Conservation (phyloP, 2,113 vertebrate species). For the Carassius auratus region DNA sequence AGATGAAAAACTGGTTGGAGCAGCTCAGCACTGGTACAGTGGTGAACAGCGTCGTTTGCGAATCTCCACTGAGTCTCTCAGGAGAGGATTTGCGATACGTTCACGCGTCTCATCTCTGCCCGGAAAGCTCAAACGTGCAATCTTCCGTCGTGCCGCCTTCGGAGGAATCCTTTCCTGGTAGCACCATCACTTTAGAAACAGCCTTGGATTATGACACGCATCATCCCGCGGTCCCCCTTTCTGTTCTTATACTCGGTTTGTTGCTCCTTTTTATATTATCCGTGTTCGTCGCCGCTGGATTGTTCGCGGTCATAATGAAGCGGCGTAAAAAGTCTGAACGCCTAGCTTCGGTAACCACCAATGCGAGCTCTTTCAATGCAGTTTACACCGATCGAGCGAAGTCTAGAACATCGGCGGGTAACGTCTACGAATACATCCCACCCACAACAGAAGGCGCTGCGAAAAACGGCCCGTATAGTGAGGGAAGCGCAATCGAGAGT, state of each 20-base stretch:
- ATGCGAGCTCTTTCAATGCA: conserved; percentile 66
- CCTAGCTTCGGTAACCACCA: conserved; percentile 88
- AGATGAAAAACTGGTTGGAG: conserved; percentile 93
- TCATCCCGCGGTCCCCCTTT: conserved; percentile 84
- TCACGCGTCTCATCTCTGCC: conserved; percentile 85
- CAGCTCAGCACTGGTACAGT: conserved; percentile 90
- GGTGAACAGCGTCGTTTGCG: conserved; percentile 92
- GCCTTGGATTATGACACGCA: conserved; percentile 79
- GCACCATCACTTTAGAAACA: conserved; percentile 83
- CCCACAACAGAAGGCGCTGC: conserved; percentile 83
- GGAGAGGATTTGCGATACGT: conserved; percentile 90
- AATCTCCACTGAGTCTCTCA: conserved; percentile 87
- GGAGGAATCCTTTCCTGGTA: conserved; percentile 79
- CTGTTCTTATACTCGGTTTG: conserved; percentile 91
- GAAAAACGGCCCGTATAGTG: conserved; percentile 82
- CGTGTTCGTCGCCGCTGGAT: conserved; percentile 90
- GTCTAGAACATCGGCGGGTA: conserved; percentile 88
- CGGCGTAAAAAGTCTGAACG: conserved; percentile 85
- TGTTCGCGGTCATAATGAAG: conserved; percentile 91
- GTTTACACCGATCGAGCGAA: conserved; percentile 87
- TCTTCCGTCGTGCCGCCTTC: conserved; percentile 87
- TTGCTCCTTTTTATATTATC: conserved; percentile 93
- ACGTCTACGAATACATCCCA: conserved; percentile 93
- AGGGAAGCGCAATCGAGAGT: conserved; percentile 84
- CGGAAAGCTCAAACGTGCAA: conserved; percentile 86